A percentile compares a stretch with the other conserved stretches of the same genome.
Evolutionary conservation across 2,797 vertebrate genomes (phyloP).

Genomic region (Pangasius macronema): DNA sequence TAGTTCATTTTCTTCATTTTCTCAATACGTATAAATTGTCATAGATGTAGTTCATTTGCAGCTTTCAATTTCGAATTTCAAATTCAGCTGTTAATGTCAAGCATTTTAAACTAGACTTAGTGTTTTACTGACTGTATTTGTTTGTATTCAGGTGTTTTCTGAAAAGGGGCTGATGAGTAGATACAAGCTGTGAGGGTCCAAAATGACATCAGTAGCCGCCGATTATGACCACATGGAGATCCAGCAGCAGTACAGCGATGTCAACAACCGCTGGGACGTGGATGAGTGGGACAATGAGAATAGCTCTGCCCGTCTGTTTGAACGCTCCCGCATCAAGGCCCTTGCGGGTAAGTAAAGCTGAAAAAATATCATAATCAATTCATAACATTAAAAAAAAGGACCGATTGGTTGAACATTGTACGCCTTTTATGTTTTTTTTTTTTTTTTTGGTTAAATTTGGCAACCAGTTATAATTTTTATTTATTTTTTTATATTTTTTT

Average conservation of each 20-base stretch:
- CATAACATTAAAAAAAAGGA: neutral
- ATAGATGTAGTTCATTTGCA: neutral
- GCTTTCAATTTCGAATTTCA: neutral
- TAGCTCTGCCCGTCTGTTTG: conserved; percentile 93
- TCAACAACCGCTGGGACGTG: conserved; percentile 97
- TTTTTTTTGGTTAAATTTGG: neutral
- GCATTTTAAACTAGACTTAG: neutral
- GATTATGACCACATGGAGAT: conserved; percentile 96
- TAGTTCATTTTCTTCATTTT: neutral
- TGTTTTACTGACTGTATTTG: neutral
- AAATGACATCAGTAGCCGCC: conserved; percentile 91
- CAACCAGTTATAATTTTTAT: neutral
- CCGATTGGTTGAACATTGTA: neutral
- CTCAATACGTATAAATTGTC: neutral
- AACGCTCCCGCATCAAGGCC: conserved; percentile 95
- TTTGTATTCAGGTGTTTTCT: conserved; percentile 70
- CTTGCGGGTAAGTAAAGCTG: conserved; percentile 81
- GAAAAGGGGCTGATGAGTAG: conserved; percentile 79
- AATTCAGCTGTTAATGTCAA: neutral
- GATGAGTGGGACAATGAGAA: conserved; percentile 99
- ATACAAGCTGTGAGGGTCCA: conserved; percentile 69
- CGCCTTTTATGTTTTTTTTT: neutral
- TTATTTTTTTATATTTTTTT: neutral
- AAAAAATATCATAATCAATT: neutral
- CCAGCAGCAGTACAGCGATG: conserved; percentile 91